Evolutionary conservation across 2,888 invertebrate species (phyloP).

Genomic region (Tetragonisca angustula): DNA sequence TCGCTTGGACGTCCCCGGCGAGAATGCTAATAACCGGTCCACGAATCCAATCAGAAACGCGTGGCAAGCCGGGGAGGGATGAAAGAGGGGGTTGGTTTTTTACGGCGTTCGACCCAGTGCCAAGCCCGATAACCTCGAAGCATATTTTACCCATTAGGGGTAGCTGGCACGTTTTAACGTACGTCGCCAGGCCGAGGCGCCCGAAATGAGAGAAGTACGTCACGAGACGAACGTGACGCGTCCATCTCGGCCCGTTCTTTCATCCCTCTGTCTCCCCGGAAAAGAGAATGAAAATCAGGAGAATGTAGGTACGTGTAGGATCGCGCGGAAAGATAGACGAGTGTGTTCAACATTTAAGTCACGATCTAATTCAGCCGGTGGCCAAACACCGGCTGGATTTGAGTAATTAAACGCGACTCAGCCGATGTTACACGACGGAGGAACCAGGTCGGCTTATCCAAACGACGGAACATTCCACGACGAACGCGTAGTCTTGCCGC

Average conservation of each 20-base stretch:
- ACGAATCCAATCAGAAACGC: slow-evolving; percentile 4
- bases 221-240: slow-evolving; percentile 35
- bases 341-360: slow-evolving; percentile 43
- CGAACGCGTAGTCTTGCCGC: slow-evolving; percentile 7
- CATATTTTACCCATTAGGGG: slow-evolving; percentile 51
- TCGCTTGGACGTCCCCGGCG: not conserved
- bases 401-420: slow-evolving; percentile 52
- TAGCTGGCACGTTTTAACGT: slow-evolving; percentile 37
- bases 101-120: not conserved
- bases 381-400: slow-evolving; percentile 25
- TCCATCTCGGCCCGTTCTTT: not conserved
- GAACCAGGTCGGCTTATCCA: slow-evolving; percentile 28
- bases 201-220: slow-evolving; percentile 41
- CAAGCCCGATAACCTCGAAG: slow-evolving; percentile 40
- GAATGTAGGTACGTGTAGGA: slow-evolving; percentile 32
- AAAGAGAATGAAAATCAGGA: slow-evolving; percentile 57
- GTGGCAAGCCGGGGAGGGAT: not conserved
- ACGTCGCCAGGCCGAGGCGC: not conserved
- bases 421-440: slow-evolving; percentile 50
- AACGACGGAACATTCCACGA: slow-evolving; percentile 38
- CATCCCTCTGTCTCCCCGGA: not conserved
- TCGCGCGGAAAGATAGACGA: slow-evolving; percentile 43
- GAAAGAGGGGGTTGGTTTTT: not conserved
- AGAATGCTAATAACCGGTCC: slow-evolving; percentile 22
- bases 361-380: slow-evolving; percentile 42